Evolutionary conservation across 2,888 invertebrate species (phyloP).

Genomic region (Lycaena phlaeas): DNA sequence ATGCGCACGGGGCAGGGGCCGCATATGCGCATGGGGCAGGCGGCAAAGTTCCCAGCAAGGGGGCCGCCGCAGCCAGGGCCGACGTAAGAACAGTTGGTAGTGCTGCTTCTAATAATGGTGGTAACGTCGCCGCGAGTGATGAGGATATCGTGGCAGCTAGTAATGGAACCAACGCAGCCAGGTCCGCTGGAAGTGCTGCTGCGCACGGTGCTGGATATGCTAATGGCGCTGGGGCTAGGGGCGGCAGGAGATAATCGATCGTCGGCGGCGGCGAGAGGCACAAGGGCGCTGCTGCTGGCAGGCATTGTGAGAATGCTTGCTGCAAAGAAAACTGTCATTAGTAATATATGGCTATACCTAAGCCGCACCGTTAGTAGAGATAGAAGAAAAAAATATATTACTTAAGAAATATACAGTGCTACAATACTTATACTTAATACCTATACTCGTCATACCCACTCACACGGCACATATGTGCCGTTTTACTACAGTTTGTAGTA

Average conservation of each 20-base stretch:
- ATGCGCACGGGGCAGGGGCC: constrained; percentile 15
- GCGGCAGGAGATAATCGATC: constrained; percentile 24
- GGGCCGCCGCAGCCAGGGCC: constrained; percentile 33
- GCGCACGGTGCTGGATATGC: constrained; percentile 10
- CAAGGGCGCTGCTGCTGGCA: constrained; percentile 20
- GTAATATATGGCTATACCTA: too few relatives aligned
- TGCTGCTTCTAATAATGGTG: constrained; percentile 28
- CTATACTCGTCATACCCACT: too few relatives aligned
- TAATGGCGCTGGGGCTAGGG: constrained; percentile 12
- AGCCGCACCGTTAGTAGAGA: too few relatives aligned
- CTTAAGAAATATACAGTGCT: too few relatives aligned
- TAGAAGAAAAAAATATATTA: too few relatives aligned
- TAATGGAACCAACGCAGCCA: constrained; percentile 19
- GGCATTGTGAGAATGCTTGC: constrained; percentile 22
- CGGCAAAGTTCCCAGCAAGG: constrained; percentile 26
- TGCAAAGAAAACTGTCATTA: constrained; percentile 10
- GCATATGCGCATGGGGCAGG: constrained; percentile 18
- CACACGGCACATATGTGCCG: too few relatives aligned
- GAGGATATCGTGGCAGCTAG: constrained; percentile 22
- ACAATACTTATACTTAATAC: too few relatives aligned
- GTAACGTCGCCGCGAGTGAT: constrained; percentile 24
- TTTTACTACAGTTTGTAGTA: too few relatives aligned
- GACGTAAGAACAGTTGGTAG: constrained; percentile 36
- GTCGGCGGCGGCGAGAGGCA: constrained; percentile 19
- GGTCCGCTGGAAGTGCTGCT: constrained; percentile 10